These are phyloP conservation scores for Progne subis DNA, from an alignment of 2,113 vertebrate genomes.

Conservation along the genomic window DNA sequence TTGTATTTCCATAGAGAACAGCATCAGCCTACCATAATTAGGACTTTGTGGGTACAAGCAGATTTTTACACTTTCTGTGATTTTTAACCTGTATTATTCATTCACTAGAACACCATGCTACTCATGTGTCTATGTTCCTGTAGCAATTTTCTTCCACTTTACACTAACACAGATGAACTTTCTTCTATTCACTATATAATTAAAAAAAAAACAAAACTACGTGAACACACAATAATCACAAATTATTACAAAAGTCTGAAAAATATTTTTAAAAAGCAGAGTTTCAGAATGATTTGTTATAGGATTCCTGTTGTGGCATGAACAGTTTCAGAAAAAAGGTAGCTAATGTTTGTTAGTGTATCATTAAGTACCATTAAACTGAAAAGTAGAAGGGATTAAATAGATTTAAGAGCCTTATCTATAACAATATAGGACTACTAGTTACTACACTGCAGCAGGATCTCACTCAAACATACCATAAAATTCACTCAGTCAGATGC, in stretches of 20 bases:
- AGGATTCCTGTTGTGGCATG: neutral
- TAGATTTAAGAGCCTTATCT: neutral
- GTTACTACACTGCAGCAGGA: neutral
- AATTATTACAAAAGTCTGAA: neutral
- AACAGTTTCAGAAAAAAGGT: neutral
- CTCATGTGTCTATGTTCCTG: neutral
- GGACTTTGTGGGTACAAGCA: neutral
- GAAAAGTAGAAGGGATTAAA: slow-evolving; percentile 1
- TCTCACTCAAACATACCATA: neutral
- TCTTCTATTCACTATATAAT: neutral
- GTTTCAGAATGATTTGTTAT: neutral
- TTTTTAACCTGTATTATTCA: neutral
- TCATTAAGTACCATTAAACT: neutral
- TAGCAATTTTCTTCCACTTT: neutral
- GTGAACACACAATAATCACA: neutral
- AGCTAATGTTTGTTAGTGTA: neutral
- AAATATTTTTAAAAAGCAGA: neutral
- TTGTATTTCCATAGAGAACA: neutral
- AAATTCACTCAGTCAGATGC: neutral
- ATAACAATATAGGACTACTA: neutral
- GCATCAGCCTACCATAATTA: neutral
- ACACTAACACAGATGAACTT: neutral
- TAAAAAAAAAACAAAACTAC: neutral
- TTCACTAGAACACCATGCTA: neutral
- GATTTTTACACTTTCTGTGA: neutral